phyloP scores from a whole-genome alignment of 1,140 invertebrate genomes.

The Ridgeia piscesae region DNA sequence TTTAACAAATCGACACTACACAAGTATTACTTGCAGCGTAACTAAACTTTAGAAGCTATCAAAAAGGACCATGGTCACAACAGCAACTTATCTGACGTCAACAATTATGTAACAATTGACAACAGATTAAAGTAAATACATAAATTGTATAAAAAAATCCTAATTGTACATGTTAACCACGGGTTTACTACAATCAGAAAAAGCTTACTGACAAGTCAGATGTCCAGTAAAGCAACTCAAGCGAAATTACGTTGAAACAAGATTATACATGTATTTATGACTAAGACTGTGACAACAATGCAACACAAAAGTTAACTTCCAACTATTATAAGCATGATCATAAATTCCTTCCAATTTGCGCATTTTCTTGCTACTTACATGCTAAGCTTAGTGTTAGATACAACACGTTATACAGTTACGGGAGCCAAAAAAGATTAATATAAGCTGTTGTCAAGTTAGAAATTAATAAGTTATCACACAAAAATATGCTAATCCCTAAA shows the following conservation, averaged over 20 bases:
- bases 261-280: background rate
- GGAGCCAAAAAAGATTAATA: background rate
- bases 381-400: background rate
- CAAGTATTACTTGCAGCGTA: background rate
- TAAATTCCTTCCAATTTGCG: background rate
- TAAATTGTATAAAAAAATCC: background rate
- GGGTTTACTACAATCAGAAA: background rate
- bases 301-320: background rate
- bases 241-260: background rate
- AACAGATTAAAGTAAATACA: background rate
- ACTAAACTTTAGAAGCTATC: background rate
- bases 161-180: background rate
- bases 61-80: background rate
- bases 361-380: background rate
- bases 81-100: background rate
- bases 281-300: background rate
- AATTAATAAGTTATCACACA: background rate
- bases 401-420: background rate
- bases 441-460: background rate
- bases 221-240: background rate
- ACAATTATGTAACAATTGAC: too few relatives aligned
- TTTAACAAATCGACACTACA: background rate
- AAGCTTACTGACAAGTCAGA: background rate
- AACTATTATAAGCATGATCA: background rate
- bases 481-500: too few relatives aligned